A percentile compares a stretch with the other conserved stretches of the same genome.
Evolutionary conservation across 2,113 vertebrate genomes (phyloP).

Genomic region (Petroica traversi): DNA sequence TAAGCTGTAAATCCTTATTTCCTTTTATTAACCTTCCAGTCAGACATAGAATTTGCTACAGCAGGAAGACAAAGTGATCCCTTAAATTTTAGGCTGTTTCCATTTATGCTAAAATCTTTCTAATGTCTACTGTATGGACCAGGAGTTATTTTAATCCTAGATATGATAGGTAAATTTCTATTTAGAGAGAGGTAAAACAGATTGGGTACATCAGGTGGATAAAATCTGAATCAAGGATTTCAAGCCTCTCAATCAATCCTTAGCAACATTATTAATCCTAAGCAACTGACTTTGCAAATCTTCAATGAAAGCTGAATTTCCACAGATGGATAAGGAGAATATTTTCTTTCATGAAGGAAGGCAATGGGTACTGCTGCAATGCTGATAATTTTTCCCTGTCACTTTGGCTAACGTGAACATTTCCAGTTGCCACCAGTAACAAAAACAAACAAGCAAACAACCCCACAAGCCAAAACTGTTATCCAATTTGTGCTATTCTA

Average conservation of each 20-base stretch:
- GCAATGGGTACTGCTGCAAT: background rate
- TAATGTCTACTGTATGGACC: background rate
- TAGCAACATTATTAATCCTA: background rate
- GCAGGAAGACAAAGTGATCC: background rate
- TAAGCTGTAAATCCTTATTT: background rate
- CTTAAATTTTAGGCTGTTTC: background rate
- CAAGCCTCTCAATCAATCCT: background rate
- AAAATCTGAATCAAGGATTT: background rate
- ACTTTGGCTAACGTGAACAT: background rate
- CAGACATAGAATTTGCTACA: background rate
- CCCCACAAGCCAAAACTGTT: background rate
- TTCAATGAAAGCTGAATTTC: background rate
- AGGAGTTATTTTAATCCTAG: background rate
- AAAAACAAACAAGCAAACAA: background rate
- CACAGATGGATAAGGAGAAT: background rate
- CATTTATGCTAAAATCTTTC: background rate
- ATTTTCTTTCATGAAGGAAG: background rate
- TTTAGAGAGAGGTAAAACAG: background rate
- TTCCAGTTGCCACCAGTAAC: slow-evolving; percentile 1
- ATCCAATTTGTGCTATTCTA: background rate
- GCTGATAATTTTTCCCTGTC: background rate
- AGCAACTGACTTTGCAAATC: background rate
- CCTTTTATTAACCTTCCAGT: background rate
- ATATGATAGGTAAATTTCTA: background rate
- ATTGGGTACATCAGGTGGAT: background rate